phyloP scores from a whole-genome alignment of 2,888 invertebrate species.

The Subacronicta megacephala region DNA sequence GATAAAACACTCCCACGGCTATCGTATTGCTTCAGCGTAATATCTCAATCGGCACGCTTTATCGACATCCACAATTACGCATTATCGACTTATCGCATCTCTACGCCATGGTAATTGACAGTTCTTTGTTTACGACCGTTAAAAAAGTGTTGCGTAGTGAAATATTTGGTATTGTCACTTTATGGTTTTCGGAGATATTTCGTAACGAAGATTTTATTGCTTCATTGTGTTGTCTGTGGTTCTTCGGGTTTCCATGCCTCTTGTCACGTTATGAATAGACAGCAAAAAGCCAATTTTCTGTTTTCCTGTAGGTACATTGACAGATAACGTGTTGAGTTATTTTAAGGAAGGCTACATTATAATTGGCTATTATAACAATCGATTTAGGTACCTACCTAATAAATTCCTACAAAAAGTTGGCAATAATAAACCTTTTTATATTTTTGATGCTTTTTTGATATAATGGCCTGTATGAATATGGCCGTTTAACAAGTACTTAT shows the following conservation, averaged over 20 bases:
- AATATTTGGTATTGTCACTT: constrained; percentile 47
- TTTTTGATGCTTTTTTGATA: too few relatives aligned
- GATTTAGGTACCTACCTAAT: too few relatives aligned
- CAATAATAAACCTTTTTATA: too few relatives aligned
- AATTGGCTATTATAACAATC: too few relatives aligned
- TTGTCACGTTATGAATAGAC: background rate
- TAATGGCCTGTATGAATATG: too few relatives aligned
- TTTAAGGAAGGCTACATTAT: background rate
- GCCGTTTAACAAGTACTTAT: too few relatives aligned
- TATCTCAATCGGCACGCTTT: constrained; percentile 58
- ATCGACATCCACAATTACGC: constrained; percentile 25
- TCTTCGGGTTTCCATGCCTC: constrained; percentile 1
- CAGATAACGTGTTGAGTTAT: background rate
- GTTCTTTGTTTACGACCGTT: constrained; percentile 66
- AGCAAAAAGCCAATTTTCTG: background rate
- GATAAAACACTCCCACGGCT: constrained; percentile 11
- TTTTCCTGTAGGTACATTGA: background rate
- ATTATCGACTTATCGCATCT: constrained; percentile 37
- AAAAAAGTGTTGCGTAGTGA: constrained; percentile 53
- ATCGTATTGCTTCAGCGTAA: constrained; percentile 34
- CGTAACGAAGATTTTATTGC: constrained; percentile 23
- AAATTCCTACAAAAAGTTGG: too few relatives aligned
- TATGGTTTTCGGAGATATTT: constrained; percentile 44
- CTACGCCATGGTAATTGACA: constrained; percentile 68
- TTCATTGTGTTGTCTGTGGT: constrained; percentile 21